phyloP scores from a whole-genome alignment of 1,140 invertebrate species.

The Drosophila hydei region DNA sequence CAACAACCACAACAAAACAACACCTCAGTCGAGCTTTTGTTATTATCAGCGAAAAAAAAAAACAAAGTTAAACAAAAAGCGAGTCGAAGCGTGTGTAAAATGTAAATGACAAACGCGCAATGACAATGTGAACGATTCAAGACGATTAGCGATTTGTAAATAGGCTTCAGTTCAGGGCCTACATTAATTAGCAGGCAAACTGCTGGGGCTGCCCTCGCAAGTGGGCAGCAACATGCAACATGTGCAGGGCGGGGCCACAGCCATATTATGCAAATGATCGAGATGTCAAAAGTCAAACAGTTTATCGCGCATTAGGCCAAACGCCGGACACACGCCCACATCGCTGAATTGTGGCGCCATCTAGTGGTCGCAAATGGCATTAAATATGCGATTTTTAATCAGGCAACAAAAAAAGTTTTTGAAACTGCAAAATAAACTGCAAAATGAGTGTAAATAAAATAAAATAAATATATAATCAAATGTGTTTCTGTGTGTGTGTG shows the following conservation, averaged over 20 bases:
- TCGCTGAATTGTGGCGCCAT: not conserved
- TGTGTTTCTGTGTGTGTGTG: slow-evolving; percentile 4
- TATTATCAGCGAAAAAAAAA: slow-evolving; percentile 22
- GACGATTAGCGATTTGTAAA: slow-evolving; percentile 26
- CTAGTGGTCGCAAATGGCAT: not conserved
- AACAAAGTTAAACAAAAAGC: not conserved
- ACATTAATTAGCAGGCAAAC: not conserved
- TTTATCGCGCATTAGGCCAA: slow-evolving; percentile 39
- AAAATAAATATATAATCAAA: slow-evolving; percentile 8
- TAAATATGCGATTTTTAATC: slow-evolving; percentile 31
- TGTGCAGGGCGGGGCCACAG: slow-evolving; percentile 11
- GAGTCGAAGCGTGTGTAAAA: slow-evolving; percentile 19
- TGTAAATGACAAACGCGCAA: slow-evolving; percentile 23
- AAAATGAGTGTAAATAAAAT: slow-evolving; percentile 33
- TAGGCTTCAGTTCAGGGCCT: not conserved
- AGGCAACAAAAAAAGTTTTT: slow-evolving; percentile 6
- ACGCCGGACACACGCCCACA: slow-evolving; percentile 16
- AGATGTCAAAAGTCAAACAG: slow-evolving; percentile 32
- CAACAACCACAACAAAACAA: slow-evolving; percentile 22
- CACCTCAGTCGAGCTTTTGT: slow-evolving; percentile 11
- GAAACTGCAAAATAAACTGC: slow-evolving; percentile 9
- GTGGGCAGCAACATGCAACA: too few species aligned
- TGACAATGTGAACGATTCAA: not conserved
- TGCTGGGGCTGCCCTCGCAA: too few species aligned
- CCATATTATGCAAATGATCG: slow-evolving; percentile 30